phyloP scores from a whole-genome alignment of 2,888 invertebrate species.

The Rhagonycha lutea region DNA sequence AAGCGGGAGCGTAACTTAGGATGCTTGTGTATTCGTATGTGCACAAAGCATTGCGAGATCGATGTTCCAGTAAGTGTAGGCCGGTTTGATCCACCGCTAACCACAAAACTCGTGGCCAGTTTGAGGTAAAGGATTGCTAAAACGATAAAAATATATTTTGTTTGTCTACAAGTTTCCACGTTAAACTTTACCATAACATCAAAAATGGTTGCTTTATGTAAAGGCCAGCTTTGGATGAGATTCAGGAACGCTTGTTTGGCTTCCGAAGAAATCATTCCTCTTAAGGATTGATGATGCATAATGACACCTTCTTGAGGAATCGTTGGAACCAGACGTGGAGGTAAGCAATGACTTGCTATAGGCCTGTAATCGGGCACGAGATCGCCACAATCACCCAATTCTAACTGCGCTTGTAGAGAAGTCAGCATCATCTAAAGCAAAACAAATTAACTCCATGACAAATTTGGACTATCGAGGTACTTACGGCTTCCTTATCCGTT shows the following conservation, averaged over 20 bases:
- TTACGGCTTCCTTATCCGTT: constrained; percentile 91
- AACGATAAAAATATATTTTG: constrained; percentile 37
- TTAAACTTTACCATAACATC: constrained; percentile 78
- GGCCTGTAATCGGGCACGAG: constrained; percentile 65
- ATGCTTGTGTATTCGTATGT: constrained; percentile 91
- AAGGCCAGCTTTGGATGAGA: constrained; percentile 90
- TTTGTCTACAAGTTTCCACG: background rate
- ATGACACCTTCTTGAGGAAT: constrained; percentile 84
- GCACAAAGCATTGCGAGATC: constrained; percentile 85
- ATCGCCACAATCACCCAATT: constrained; percentile 81
- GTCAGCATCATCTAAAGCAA: constrained; percentile 84
- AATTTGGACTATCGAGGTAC: constrained; percentile 46
- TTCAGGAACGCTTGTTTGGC: constrained; percentile 93
- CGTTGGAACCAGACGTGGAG: constrained; percentile 78
- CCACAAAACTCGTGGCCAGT: constrained; percentile 93
- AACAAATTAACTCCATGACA: background rate
- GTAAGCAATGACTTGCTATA: constrained; percentile 80
- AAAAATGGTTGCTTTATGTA: constrained; percentile 90
- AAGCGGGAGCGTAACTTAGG: constrained; percentile 88
- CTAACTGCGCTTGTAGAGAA: constrained; percentile 90
- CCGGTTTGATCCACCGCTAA: constrained; percentile 92
- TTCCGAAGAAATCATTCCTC: constrained; percentile 83
- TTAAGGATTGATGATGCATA: constrained; percentile 87
- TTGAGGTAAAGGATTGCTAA: constrained; percentile 93
- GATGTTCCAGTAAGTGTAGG: constrained; percentile 85